Evolutionary conservation across 2,888 invertebrate genomes (phyloP).

Genomic region (Podabrus alpinus): DNA sequence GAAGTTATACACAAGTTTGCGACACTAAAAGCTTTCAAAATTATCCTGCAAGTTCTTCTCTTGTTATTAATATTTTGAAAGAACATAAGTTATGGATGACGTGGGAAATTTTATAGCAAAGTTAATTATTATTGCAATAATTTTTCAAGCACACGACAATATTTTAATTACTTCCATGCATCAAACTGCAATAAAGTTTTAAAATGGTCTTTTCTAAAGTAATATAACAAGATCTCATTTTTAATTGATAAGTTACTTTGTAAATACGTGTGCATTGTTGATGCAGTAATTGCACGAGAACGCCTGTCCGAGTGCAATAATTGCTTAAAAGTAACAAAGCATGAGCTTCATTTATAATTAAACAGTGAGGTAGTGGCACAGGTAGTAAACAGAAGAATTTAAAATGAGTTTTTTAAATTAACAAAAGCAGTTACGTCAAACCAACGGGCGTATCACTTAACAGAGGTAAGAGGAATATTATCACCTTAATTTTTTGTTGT

Average conservation of each 20-base stretch:
- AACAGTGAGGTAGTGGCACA: too few relatives aligned
- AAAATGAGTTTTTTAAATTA: too few relatives aligned
- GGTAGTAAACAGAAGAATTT: too few relatives aligned
- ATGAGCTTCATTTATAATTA: too few relatives aligned
- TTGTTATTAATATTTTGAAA: constrained; percentile 14
- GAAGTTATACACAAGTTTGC: constrained; percentile 3
- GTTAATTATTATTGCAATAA: neutral
- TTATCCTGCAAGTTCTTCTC: constrained; percentile 12
- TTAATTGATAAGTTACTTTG: neutral
- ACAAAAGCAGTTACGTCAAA: too few relatives aligned
- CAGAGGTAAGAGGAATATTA: too few relatives aligned
- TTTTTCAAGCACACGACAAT: neutral
- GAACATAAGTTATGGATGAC: neutral
- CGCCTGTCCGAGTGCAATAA: too few relatives aligned
- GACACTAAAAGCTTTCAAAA: constrained; percentile 15
- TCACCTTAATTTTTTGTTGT: too few relatives aligned
- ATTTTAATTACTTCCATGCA: neutral
- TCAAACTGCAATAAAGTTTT: neutral
- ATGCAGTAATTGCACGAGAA: too few relatives aligned
- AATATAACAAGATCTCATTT: neutral
- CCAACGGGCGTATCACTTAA: too few relatives aligned
- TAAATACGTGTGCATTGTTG: too few relatives aligned
- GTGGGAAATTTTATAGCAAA: constrained; percentile 8
- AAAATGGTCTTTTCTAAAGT: neutral
- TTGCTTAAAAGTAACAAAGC: too few relatives aligned